A percentile compares a stretch with the other conserved stretches of the same genome.
phyloP scores from a whole-genome alignment of 2,888 invertebrate genomes.

The Caradrina clavipalpis region DNA sequence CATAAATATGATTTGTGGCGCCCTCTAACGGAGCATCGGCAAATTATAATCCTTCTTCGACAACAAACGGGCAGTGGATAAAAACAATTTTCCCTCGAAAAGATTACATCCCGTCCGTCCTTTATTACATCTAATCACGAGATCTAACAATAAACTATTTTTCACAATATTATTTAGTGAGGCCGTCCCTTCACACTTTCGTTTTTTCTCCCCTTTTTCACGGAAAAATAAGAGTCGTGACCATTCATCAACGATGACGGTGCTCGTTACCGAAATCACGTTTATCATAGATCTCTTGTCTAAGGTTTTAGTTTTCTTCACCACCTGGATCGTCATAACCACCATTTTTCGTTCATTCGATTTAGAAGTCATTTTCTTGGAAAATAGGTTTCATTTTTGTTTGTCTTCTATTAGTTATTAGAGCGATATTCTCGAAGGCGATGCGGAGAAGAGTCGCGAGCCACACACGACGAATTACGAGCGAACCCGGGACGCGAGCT shows the following conservation, averaged over 20 bases:
- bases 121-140: slow-evolving; percentile 89
- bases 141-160: slow-evolving; percentile 89
- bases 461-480: slow-evolving; percentile 90
- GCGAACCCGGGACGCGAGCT: slow-evolving; percentile 83
- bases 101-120: slow-evolving; percentile 74
- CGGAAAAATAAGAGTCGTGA: slow-evolving; percentile 85
- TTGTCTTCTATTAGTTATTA: slow-evolving; percentile 61
- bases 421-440: slow-evolving; percentile 76
- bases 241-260: slow-evolving; percentile 83
- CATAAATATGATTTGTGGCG: slow-evolving; percentile 62
- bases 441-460: slow-evolving; percentile 83
- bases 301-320: slow-evolving; percentile 82
- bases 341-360: slow-evolving; percentile 44
- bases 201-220: slow-evolving; percentile 80
- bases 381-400: slow-evolving; percentile 68
- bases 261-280: slow-evolving; percentile 90
- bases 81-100: slow-evolving; percentile 85
- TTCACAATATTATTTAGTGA: slow-evolving; percentile 87
- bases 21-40: slow-evolving; percentile 57
- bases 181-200: slow-evolving; percentile 81
- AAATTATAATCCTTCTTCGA: slow-evolving; percentile 81
- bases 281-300: slow-evolving; percentile 90
- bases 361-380: slow-evolving; percentile 63
- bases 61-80: slow-evolving; percentile 78
- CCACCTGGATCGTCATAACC: slow-evolving; percentile 66